Evolutionary conservation across 2,113 vertebrate species (phyloP).

Genomic region (Rhombomys opimus): DNA sequence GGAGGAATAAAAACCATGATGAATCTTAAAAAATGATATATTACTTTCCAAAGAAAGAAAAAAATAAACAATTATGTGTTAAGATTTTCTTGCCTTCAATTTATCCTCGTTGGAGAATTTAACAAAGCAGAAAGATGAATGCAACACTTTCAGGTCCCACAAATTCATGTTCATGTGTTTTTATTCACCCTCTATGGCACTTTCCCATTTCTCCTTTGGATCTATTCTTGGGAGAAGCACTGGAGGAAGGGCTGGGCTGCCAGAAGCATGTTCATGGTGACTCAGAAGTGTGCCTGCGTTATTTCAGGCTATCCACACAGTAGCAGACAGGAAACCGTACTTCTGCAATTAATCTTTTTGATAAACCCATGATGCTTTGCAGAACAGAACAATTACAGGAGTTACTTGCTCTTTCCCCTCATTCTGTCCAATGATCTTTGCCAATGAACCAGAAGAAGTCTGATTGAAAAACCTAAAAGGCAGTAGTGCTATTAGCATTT

Average conservation of each 20-base stretch:
- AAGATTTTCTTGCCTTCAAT: not conserved
- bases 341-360: conserved; percentile 73
- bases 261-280: conserved; percentile 17
- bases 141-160: not conserved
- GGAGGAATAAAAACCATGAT: not conserved
- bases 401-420: conserved; percentile 57
- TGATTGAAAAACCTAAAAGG: conserved; percentile 58
- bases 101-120: not conserved
- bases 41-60: not conserved
- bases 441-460: conserved; percentile 71
- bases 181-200: not conserved
- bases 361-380: conserved; percentile 56
- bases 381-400: conserved; percentile 65
- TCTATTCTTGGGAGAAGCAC: not conserved
- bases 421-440: conserved; percentile 59
- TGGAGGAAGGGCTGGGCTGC: not conserved
- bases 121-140: not conserved
- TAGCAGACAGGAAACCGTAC: conserved; percentile 33
- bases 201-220: conserved; percentile 45
- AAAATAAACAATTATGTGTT: not conserved
- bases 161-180: not conserved
- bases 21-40: not conserved
- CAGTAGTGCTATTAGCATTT: conserved; percentile 21
- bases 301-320: conserved; percentile 50
- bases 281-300: conserved; percentile 62